These are phyloP conservation scores for Parazoanthus darwini DNA, from an alignment of 92 coral and sea anemone genomes.

Conservation along the genomic window DNA sequence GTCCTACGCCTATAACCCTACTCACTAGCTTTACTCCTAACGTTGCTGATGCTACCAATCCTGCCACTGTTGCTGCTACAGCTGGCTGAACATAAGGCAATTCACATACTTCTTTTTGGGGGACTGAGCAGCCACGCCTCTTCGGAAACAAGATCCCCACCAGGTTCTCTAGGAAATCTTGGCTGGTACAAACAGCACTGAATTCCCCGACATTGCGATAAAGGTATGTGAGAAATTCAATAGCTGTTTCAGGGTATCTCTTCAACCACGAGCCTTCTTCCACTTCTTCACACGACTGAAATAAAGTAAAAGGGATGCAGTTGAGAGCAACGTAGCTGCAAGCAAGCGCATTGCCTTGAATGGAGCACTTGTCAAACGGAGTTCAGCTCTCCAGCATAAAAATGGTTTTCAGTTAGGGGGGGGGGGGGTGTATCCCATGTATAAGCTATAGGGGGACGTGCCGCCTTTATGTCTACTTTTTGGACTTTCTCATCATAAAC, in stretches of 20 bases:
- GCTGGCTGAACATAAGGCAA: conserved; percentile 30
- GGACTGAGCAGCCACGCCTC: conserved; percentile 56
- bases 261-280: conserved; percentile 81
- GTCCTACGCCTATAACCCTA: neutral
- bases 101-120: conserved; percentile 65
- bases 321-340: too few relatives aligned
- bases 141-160: conserved; percentile 88
- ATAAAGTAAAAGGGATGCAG: neutral
- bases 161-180: conserved; percentile 89
- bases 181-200: conserved; percentile 75
- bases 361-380: too few relatives aligned
- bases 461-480: too few relatives aligned
- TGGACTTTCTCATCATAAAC: too few relatives aligned
- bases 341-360: too few relatives aligned
- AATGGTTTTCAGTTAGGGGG: too few relatives aligned
- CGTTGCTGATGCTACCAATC: conserved; percentile 23
- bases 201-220: conserved; percentile 86
- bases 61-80: conserved; percentile 34
- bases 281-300: conserved; percentile 76
- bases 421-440: too few relatives aligned
- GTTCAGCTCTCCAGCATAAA: too few relatives aligned
- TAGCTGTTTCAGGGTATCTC: conserved; percentile 87
- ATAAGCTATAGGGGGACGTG: too few relatives aligned
- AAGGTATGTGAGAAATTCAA: conserved; percentile 84
- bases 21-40: conserved; percentile 37